Percentiles rank a stretch among this genome's conserved stretches.
phyloP scores from a whole-genome alignment of 2,113 vertebrate species.

The Sinocyclocheilus anshuiensis region DNA sequence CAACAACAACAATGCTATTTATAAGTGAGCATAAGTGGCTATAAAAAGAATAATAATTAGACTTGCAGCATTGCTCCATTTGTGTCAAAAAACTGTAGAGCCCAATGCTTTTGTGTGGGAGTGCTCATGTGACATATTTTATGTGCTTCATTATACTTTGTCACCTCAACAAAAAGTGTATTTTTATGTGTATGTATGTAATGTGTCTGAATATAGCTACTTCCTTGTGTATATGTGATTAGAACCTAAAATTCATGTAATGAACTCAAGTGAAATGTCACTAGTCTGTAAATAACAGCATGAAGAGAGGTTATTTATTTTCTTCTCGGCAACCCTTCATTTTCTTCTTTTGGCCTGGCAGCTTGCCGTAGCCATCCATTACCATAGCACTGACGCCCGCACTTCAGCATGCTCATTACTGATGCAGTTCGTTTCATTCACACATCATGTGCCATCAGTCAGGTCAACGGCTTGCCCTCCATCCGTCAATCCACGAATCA shows the following conservation, averaged over 20 bases:
- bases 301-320: slow-evolving; percentile 37
- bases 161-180: neutral
- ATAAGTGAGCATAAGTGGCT: neutral
- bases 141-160: neutral
- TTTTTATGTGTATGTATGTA: slow-evolving; percentile 5
- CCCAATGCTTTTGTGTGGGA: neutral
- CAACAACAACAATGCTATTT: neutral
- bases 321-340: neutral
- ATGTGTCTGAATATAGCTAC: neutral
- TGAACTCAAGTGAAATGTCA: slow-evolving; percentile 30
- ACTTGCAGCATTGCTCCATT: neutral
- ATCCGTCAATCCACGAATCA: neutral
- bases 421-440: slow-evolving; percentile 33
- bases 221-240: neutral
- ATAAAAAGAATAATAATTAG: neutral
- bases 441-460: slow-evolving; percentile 39
- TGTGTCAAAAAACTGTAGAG: neutral
- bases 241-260: neutral
- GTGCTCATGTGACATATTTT: neutral
- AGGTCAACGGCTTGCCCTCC: slow-evolving; percentile 24
- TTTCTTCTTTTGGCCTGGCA: slow-evolving; percentile 29
- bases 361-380: slow-evolving; percentile 23
- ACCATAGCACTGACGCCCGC: slow-evolving; percentile 26
- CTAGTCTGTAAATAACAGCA: slow-evolving; percentile 27
- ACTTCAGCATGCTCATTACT: slow-evolving; percentile 36